phyloP scores from a whole-genome alignment of 1,140 invertebrate genomes.

The Manduca sexta region DNA sequence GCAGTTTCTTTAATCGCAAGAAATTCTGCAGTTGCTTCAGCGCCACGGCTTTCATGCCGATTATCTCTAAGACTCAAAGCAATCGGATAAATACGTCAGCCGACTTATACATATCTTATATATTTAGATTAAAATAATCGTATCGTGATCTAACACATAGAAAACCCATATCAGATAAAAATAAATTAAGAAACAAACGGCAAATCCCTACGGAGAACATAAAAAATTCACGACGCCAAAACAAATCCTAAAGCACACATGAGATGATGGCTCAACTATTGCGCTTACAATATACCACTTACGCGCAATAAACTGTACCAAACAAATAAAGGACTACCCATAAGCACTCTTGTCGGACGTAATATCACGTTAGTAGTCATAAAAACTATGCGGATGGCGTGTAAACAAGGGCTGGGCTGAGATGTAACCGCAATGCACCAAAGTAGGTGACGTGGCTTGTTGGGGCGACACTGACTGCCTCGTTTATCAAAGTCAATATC shows the following conservation, averaged over 20 bases:
- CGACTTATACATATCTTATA: too few species aligned
- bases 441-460: conserved; percentile 63
- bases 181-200: too few species aligned
- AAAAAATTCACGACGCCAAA: conserved; percentile 1
- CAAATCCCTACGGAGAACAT: not conserved
- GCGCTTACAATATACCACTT: conserved; percentile 34
- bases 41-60: too few species aligned
- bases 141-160: too few species aligned
- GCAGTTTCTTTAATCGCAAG: too few species aligned
- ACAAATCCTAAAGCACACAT: conserved; percentile 14
- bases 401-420: conserved; percentile 60
- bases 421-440: conserved; percentile 68
- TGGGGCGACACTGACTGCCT: conserved; percentile 55
- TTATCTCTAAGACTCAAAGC: too few species aligned
- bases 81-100: too few species aligned
- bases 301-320: conserved; percentile 52
- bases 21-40: too few species aligned
- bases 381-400: conserved; percentile 56
- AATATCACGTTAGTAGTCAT: conserved; percentile 55
- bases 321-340: conserved; percentile 57
- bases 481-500: conserved; percentile 71
- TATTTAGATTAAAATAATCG: too few species aligned
- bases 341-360: conserved; percentile 45
- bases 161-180: too few species aligned
- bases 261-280: conserved; percentile 8